phyloP scores from a whole-genome alignment of 2,113 vertebrate genomes.

The Datnioides undecimradiatus region DNA sequence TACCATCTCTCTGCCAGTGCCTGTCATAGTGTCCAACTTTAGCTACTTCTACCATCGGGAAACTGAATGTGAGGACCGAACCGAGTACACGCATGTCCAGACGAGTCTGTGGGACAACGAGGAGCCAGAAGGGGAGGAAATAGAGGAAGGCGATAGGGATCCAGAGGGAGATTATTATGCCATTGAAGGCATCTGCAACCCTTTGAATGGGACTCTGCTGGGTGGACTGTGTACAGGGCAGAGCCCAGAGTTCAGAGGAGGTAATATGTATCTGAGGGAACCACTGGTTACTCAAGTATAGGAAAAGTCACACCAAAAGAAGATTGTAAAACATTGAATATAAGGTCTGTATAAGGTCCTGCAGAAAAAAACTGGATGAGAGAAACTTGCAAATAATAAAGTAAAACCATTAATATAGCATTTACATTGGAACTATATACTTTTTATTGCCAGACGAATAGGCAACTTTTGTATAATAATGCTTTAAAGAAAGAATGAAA shows the following conservation, averaged over 20 bases:
- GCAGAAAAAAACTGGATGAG: neutral
- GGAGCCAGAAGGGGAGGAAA: conserved; percentile 53
- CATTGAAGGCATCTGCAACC: conserved; percentile 70
- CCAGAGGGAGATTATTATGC: conserved; percentile 72
- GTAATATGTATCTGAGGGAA: conserved; percentile 65
- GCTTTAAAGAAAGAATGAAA: conserved; percentile 15
- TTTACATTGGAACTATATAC: conserved; percentile 23
- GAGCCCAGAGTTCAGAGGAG: conserved; percentile 65
- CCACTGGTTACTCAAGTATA: conserved; percentile 88
- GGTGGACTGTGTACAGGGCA: conserved; percentile 65
- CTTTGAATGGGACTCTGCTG: conserved; percentile 77
- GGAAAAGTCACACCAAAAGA: neutral
- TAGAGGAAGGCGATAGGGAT: conserved; percentile 56
- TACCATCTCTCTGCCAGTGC: conserved; percentile 90
- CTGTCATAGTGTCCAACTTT: conserved; percentile 84
- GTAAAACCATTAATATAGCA: conserved; percentile 1
- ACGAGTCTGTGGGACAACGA: conserved; percentile 79
- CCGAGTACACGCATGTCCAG: conserved; percentile 83
- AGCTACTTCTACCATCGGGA: conserved; percentile 85
- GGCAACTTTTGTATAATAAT: conserved; percentile 30
- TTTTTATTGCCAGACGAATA: conserved; percentile 15
- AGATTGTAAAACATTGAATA: conserved; percentile 2
- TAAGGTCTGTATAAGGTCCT: conserved; percentile 1
- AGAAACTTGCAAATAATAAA: neutral
- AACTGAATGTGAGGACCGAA: conserved; percentile 83